A percentile compares a stretch with the other conserved stretches of the same genome.
Evolutionary conservation across 2,797 vertebrate genomes (phyloP).

Genomic region (Falco columbarius): DNA sequence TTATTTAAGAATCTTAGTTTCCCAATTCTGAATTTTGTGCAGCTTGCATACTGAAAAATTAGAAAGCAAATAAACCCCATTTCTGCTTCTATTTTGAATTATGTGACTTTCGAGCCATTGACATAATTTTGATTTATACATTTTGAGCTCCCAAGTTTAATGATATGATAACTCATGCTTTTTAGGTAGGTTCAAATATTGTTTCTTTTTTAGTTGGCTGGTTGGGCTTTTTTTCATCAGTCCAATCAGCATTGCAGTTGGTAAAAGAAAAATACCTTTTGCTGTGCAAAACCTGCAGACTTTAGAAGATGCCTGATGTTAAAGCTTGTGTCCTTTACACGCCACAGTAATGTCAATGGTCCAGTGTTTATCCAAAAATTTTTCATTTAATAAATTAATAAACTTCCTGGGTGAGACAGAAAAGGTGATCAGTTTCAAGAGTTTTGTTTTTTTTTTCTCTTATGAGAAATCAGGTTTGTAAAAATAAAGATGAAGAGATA

Average conservation of each 20-base stretch:
- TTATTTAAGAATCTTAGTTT: not conserved
- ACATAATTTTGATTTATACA: not conserved
- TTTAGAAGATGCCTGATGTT: not conserved
- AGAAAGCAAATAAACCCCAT: not conserved
- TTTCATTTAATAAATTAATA: not conserved
- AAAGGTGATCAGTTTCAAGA: not conserved
- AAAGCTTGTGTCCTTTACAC: not conserved
- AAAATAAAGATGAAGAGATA: not conserved
- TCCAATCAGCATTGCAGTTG: not conserved
- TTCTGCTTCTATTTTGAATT: not conserved
- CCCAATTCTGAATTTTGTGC: not conserved
- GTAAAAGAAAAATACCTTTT: not conserved
- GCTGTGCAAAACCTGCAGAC: not conserved
- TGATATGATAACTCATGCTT: not conserved
- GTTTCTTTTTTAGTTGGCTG: not conserved
- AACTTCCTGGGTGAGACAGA: not conserved
- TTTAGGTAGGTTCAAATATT: not conserved
- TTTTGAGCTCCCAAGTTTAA: not conserved
- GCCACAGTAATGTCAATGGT: not conserved
- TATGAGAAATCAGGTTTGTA: not conserved
- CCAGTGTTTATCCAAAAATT: not conserved
- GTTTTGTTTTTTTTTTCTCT: not conserved
- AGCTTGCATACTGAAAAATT: not conserved
- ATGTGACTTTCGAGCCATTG: not conserved
- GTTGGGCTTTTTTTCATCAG: accelerated